Evolutionary conservation across 2,797 vertebrate species (phyloP), one percentile per base, ranked within the genome.

Genomic region (Tapera naevia): DNA sequence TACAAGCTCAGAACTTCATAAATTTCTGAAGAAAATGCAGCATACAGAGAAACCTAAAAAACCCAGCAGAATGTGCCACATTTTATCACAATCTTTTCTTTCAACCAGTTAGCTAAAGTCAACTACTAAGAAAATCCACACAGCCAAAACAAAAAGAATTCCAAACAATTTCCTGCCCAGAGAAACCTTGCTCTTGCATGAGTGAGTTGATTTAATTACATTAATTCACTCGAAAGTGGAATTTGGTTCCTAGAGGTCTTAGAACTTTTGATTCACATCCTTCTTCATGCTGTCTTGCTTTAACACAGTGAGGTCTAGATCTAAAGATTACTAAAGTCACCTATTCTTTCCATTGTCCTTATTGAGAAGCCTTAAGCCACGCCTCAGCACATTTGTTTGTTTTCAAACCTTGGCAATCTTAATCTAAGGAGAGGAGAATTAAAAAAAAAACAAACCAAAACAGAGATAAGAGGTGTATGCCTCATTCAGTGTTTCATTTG

Each of bases 161-260:
- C 28, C 19, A 35, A 27, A 18, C 11, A 23, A 17, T 27, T 41
- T 67, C 32, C 30, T 39, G 53, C 61, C 9, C n/a, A 91, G 30
- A 62, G 75, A 91, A 82, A 18, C 33, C n/a, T 35, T 45, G 25
- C 73, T 27, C 43, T 94, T 16, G 72, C 25, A 60, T 2, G 11
- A 9, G 18, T 24, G 14, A 89, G 21, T 9, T 74, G 17, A 78
- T 79, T 91, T 48, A 90, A 81, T 72, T 54, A 64, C 9, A 48
- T 45, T 54, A 88, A 79, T 83, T 87, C 39, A 82, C 54, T 85
- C 67, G 27, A 91, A n/a, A n/a, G n/a, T n/a, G n/a, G n/a, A n/a
- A n/a, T n/a, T n/a, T n/a, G n/a, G n/a, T n/a, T 73, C 48, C 33
- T 67, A 17, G 25, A 92, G 60, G n/a, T 73, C 39, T 66, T 28